A percentile compares a stretch with the other conserved stretches of the same genome.
Conservation (phyloP, 2,113 vertebrate genomes). For the Pterocles gutturalis region DNA sequence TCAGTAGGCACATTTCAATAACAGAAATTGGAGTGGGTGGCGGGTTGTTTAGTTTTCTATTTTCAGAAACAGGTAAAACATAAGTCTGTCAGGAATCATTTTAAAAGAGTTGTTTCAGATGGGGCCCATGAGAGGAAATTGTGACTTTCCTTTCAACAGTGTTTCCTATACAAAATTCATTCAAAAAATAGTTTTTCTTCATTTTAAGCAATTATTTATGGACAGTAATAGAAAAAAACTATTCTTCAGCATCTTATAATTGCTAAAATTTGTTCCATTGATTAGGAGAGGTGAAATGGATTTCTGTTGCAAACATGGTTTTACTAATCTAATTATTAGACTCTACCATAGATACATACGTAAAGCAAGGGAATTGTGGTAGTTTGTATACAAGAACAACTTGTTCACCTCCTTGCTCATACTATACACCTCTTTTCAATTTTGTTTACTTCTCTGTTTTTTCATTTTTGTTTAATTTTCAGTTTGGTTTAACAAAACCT, state of each 20-base stretch:
- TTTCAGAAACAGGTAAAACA: background rate
- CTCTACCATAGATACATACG: background rate
- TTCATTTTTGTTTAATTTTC: background rate
- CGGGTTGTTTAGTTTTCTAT: background rate
- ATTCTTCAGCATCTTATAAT: background rate
- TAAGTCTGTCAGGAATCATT: background rate
- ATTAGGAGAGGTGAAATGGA: background rate
- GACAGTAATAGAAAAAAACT: background rate
- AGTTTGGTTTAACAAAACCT: background rate
- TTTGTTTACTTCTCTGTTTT: background rate
- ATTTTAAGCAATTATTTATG: background rate
- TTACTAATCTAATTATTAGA: background rate
- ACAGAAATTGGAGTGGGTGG: accelerated
- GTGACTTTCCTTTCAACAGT: background rate
- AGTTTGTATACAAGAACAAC: background rate
- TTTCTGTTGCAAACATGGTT: background rate
- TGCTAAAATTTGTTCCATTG: background rate
- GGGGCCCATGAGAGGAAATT: background rate
- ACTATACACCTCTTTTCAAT: background rate
- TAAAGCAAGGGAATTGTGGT: background rate
- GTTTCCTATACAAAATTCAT: background rate
- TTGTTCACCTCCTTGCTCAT: background rate
- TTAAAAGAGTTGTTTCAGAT: background rate
- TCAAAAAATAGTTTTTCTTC: background rate
- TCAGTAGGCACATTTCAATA: background rate